A percentile compares a stretch with the other conserved stretches of the same genome.
These are phyloP conservation scores for Aspidiotus destructor DNA, from an alignment of 2,888 invertebrate genomes.

Conservation along the genomic window DNA sequence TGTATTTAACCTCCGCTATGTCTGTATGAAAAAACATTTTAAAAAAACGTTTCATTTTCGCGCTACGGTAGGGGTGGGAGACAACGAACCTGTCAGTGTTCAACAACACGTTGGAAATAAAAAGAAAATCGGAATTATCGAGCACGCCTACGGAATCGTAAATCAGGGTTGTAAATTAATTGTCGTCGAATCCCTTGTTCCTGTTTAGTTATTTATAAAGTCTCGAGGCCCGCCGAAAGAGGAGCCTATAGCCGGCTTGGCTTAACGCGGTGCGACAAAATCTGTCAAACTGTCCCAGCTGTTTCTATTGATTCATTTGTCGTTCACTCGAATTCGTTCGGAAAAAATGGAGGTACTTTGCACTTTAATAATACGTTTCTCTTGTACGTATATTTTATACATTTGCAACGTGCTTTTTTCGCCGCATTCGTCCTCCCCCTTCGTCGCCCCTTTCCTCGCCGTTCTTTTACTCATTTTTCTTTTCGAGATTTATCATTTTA, in stretches of 20 bases:
- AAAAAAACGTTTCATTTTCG: neutral
- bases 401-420: neutral
- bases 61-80: neutral
- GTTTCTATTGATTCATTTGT: constrained; percentile 31
- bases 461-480: too few species aligned
- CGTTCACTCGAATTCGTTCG: constrained; percentile 14
- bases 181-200: constrained; percentile 29
- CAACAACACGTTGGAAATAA: neutral
- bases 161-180: constrained; percentile 32
- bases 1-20: too few species aligned
- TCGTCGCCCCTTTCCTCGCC: neutral
- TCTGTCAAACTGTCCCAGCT: constrained; percentile 31
- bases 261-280: constrained; percentile 21
- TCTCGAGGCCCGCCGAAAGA: neutral
- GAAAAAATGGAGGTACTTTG: constrained; percentile 13
- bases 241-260: neutral
- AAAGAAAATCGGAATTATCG: constrained; percentile 26
- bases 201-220: constrained; percentile 31
- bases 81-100: neutral
- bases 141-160: constrained; percentile 30
- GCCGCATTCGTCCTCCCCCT: neutral
- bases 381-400: constrained; percentile 26
- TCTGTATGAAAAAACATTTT: neutral
- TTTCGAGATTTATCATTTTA: too few species aligned
- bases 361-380: constrained; percentile 22